These are phyloP conservation scores for Caenorhabditis imperialis DNA, from an alignment of 2,888 invertebrate species.

Conservation along the genomic window DNA sequence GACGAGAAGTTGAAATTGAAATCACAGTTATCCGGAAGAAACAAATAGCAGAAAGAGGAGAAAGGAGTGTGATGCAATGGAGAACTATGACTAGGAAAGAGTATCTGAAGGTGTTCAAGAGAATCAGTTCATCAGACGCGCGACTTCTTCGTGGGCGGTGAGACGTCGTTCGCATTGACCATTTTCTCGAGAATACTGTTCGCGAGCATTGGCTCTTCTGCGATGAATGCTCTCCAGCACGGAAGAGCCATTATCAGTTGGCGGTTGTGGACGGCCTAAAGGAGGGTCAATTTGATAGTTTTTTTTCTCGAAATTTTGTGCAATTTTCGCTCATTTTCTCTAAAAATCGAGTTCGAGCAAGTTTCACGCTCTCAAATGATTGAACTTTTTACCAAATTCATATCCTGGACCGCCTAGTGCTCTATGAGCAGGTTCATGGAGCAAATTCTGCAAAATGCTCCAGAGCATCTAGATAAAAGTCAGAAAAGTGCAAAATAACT, in stretches of 20 bases:
- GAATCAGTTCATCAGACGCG: slow-evolving; percentile 52
- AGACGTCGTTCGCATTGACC: slow-evolving; percentile 59
- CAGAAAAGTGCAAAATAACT: too few species aligned
- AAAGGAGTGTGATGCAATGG: too few species aligned
- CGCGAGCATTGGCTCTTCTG: slow-evolving; percentile 82
- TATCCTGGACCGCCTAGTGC: too few species aligned
- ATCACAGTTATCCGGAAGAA: slow-evolving; percentile 1
- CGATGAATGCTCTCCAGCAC: slow-evolving; percentile 90
- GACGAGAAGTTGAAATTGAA: not conserved
- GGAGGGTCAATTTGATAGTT: too few species aligned
- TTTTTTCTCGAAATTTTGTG: too few species aligned
- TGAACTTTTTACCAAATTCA: too few species aligned
- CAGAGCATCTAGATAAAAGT: too few species aligned
- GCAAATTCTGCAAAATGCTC: too few species aligned
- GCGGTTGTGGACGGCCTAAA: slow-evolving; percentile 51
- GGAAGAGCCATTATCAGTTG: slow-evolving; percentile 62
- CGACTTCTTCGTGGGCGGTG: slow-evolving; percentile 63
- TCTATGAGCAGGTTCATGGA: too few species aligned
- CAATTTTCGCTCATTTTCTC: too few species aligned
- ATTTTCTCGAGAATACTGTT: slow-evolving; percentile 73
- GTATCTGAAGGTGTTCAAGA: slow-evolving; percentile 26
- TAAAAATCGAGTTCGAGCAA: too few species aligned
- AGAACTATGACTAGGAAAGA: slow-evolving; percentile 49
- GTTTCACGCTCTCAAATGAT: too few species aligned
- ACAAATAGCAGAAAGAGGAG: not conserved